phyloP scores from a whole-genome alignment of 2,888 invertebrate species.

The Seira musarum region DNA sequence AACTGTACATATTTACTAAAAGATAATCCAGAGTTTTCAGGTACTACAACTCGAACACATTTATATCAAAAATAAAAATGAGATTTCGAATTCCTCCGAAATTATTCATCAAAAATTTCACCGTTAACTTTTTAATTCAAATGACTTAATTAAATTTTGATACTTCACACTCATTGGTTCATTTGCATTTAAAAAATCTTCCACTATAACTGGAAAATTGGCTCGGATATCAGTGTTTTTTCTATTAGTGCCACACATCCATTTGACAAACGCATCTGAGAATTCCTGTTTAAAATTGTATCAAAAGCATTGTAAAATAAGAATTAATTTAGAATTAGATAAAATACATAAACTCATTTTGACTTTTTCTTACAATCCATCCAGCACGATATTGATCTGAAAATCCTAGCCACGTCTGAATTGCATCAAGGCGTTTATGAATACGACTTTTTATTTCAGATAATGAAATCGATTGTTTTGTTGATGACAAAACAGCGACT shows the following conservation, averaged over 20 bases:
- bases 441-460: constrained; percentile 67
- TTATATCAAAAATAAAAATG: too few species aligned
- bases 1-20: too few species aligned
- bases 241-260: constrained; percentile 23
- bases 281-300: constrained; percentile 47
- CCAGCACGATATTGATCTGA: constrained; percentile 57
- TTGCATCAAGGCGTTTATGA: constrained; percentile 71
- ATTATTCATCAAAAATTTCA: too few species aligned
- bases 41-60: too few species aligned
- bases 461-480: constrained; percentile 44
- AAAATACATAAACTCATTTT: constrained; percentile 18
- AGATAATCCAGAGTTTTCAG: too few species aligned
- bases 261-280: constrained; percentile 52
- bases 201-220: constrained; percentile 57
- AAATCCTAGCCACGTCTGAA: constrained; percentile 72
- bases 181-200: background rate
- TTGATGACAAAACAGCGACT: constrained; percentile 52
- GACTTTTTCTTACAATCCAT: constrained; percentile 66
- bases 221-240: constrained; percentile 31
- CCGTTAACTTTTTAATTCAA: too few species aligned
- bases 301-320: constrained; percentile 5
- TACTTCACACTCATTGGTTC: background rate
- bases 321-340: constrained; percentile 11
- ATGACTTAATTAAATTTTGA: background rate
- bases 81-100: too few species aligned